These are phyloP conservation scores for Hypotaenidia okinawae DNA, from an alignment of 2,797 vertebrate genomes.

Conservation along the genomic window DNA sequence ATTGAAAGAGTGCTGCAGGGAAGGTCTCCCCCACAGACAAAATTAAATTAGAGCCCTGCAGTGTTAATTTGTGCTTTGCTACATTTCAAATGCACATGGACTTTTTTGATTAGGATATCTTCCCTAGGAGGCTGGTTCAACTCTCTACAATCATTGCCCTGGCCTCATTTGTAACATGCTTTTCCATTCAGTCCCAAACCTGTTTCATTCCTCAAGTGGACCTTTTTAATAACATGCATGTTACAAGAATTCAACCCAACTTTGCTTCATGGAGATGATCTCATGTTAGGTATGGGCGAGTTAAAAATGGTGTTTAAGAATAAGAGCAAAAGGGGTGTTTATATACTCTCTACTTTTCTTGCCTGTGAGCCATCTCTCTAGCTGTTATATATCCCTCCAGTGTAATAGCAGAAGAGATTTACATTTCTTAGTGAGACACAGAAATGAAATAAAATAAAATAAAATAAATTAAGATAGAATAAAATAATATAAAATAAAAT, in stretches of 20 bases:
- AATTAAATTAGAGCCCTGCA: slow-evolving; percentile 36
- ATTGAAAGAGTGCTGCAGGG: background rate
- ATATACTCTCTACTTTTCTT: background rate
- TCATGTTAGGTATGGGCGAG: background rate
- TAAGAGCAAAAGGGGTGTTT: slow-evolving; percentile 1
- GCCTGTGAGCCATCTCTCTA: background rate
- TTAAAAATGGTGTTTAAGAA: background rate
- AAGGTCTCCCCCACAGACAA: slow-evolving; percentile 39
- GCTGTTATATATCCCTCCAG: background rate
- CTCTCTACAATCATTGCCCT: background rate
- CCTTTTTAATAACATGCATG: background rate
- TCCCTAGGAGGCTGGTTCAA: slow-evolving; percentile 21
- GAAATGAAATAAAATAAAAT: background rate
- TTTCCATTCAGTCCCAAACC: background rate
- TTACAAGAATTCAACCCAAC: background rate
- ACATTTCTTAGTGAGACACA: slow-evolving; percentile 29
- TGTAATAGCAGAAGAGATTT: slow-evolving; percentile 4
- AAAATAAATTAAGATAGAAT: no score
- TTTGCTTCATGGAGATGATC: background rate
- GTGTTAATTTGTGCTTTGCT: slow-evolving; percentile 27
- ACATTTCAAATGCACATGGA: background rate
- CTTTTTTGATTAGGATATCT: slow-evolving; percentile 25
- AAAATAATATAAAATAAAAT: slow-evolving; percentile 48
- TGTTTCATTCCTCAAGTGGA: background rate
- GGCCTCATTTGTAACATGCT: background rate